These are phyloP conservation scores for Asarcornis scutulata DNA, from an alignment of 2,113 vertebrate species.

Conservation along the genomic window DNA sequence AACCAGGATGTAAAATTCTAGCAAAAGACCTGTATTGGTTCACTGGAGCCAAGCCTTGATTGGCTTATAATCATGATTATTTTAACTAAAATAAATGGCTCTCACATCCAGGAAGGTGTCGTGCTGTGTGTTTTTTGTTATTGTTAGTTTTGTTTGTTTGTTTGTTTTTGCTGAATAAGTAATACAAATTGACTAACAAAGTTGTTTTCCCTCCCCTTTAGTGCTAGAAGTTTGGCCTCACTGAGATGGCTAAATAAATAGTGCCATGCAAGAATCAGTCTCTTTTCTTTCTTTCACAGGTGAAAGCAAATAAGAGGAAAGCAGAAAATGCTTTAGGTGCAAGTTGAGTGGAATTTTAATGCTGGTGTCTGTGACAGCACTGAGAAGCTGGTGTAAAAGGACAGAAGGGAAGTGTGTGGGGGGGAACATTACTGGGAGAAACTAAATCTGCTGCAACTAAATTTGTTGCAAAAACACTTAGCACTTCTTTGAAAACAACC, in stretches of 20 bases:
- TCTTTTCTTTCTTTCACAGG: rapidly evolving
- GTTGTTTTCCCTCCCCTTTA: not conserved
- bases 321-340: not conserved
- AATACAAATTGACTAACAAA: not conserved
- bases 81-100: not conserved
- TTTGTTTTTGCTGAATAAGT: not conserved
- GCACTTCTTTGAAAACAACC: constrained; percentile 26
- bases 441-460: constrained; percentile 18
- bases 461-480: constrained; percentile 48
- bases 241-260: not conserved
- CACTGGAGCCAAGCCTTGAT: not conserved
- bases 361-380: not conserved
- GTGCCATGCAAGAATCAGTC: not conserved
- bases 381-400: not conserved
- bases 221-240: not conserved
- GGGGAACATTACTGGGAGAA: not conserved
- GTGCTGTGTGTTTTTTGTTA: not conserved
- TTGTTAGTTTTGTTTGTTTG: not conserved
- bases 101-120: not conserved
- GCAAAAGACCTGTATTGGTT: rapidly evolving
- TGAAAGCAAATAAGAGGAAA: not conserved
- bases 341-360: not conserved
- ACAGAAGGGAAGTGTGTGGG: not conserved
- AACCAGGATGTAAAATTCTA: not conserved
- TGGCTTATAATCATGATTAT: not conserved